Evolutionary conservation across 2,888 invertebrate species (phyloP), one percentile per base, ranked within the genome.

Genomic region (Trilocha varians): DNA sequence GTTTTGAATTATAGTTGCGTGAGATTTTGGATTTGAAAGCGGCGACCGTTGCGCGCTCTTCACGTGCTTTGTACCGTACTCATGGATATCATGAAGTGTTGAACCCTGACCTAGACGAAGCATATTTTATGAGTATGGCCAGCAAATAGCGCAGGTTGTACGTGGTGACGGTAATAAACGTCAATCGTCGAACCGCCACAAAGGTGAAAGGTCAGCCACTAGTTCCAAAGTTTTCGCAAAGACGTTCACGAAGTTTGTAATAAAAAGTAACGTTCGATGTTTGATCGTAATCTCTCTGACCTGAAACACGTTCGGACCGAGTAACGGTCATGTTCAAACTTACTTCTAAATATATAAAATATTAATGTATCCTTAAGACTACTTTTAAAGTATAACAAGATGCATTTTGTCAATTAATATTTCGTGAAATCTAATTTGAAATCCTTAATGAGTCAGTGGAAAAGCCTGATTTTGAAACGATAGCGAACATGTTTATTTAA

Each of bases 191-290:
- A 34, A n/a, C 16, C 11, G 16, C 18, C 15, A 13, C 16, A 49
- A 54, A 50, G 49, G 49, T 50, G 43, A 55, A 51, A 51, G 52
- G 51, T 52, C 46, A 51, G 25, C 36, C 41, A 46, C 36, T 34
- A 44, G 41, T 41, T 16, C 25, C 18, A 41, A 41, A 44, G 32
- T 41, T 38, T 32, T 34, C 35, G 14, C 38, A 34, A 34, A 38
- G 42, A 42, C 42, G 42, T 42, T 16, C 35, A 42, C 35, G 6
- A 42, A 42, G 38, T 42, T 42, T 25, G 42, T 42, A 42, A 38
- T 38, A 42, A 41, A 41, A 42, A 38, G 32, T 42, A 42, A 42
- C 35, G 35, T 39, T 34, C 42, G 35, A 14, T 42, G 38, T 38
- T 42, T 35, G 42, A 42, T 42, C 42, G 42, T 42, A 42, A 42